Evolutionary conservation across 2,888 invertebrate genomes (phyloP).

Genomic region (Sipha maydis): DNA sequence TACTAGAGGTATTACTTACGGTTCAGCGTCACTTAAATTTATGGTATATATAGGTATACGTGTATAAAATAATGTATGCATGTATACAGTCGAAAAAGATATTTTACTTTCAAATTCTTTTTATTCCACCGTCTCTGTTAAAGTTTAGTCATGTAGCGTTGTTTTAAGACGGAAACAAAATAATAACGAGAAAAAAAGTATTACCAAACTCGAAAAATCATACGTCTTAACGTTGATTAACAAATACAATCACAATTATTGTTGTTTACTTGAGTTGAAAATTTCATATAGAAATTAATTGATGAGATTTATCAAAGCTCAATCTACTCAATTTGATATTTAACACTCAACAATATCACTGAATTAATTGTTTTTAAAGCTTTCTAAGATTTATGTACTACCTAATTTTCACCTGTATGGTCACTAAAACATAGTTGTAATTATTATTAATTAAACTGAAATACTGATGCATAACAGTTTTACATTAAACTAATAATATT

Average conservation of each 20-base stretch:
- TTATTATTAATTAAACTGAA: not conserved
- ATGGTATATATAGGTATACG: conserved; percentile 36
- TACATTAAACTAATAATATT: not conserved
- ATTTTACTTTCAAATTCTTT: conserved; percentile 54
- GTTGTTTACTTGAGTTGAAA: too few relatives aligned
- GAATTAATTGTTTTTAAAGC: too few relatives aligned
- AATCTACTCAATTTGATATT: too few relatives aligned
- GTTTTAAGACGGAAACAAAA: not conserved
- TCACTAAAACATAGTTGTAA: too few relatives aligned
- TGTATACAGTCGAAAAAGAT: conserved; percentile 29
- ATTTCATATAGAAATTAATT: too few relatives aligned
- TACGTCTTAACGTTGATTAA: too few relatives aligned
- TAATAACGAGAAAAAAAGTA: not conserved
- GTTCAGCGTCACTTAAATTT: conserved; percentile 58
- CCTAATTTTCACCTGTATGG: too few relatives aligned
- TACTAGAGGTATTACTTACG: conserved; percentile 50
- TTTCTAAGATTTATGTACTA: too few relatives aligned
- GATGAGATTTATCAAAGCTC: too few relatives aligned
- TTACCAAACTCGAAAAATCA: not conserved
- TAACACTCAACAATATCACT: too few relatives aligned
- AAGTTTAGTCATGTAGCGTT: not conserved
- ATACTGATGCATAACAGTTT: not conserved
- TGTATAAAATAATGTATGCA: conserved; percentile 6
- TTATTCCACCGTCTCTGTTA: not conserved
- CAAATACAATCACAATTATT: too few relatives aligned